A percentile compares a stretch with the other conserved stretches of the same genome.
Evolutionary conservation across 2,888 invertebrate genomes (phyloP).

Genomic region (Amblyteles armatorius): DNA sequence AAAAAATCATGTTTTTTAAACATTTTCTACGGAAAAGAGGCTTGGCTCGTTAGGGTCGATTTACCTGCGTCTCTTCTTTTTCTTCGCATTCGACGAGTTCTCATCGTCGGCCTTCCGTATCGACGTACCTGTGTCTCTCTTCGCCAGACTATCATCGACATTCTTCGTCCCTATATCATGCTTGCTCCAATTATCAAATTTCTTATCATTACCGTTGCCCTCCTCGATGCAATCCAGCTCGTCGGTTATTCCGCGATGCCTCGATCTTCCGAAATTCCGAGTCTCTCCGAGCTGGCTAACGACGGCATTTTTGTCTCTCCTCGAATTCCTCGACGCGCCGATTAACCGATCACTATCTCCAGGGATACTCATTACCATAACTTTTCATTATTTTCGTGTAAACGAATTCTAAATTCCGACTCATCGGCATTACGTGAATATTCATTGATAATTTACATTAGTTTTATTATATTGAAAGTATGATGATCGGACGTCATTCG

Average conservation of each 20-base stretch:
- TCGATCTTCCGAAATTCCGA: constrained; percentile 40
- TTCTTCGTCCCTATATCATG: constrained; percentile 44
- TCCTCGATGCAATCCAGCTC: constrained; percentile 56
- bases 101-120: constrained; percentile 61
- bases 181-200: constrained; percentile 42
- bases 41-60: not conserved
- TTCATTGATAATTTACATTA: constrained; percentile 54
- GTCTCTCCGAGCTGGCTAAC: constrained; percentile 28
- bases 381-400: constrained; percentile 72
- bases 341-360: constrained; percentile 70
- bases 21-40: not conserved
- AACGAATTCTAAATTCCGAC: constrained; percentile 32
- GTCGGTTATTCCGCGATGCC: constrained; percentile 55
- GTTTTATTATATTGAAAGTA: constrained; percentile 14
- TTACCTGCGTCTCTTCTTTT: constrained; percentile 77
- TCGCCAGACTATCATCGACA: not conserved
- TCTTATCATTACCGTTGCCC: constrained; percentile 4
- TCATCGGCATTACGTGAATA: constrained; percentile 63
- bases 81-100: constrained; percentile 64
- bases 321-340: constrained; percentile 60
- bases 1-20: too few species aligned
- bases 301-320: constrained; percentile 32
- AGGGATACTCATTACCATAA: constrained; percentile 74
- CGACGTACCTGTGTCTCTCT: constrained; percentile 25
- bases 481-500: constrained; percentile 29